phyloP scores from a whole-genome alignment of 2,113 vertebrate species.

The Eolophus roseicapilla region DNA sequence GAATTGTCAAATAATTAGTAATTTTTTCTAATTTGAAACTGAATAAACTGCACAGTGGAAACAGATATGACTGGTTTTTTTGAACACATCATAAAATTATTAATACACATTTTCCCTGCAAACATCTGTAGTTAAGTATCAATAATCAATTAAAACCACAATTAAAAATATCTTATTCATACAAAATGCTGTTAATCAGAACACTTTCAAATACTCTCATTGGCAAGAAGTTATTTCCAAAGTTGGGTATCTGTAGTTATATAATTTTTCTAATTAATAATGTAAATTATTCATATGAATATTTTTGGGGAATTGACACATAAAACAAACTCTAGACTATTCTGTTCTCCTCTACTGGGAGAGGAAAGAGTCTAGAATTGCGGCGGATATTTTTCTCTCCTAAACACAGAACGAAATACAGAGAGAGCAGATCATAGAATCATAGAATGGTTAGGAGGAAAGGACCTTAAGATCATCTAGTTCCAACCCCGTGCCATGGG shows the following conservation, averaged over 20 bases:
- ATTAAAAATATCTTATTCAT: neutral
- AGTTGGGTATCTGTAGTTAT: neutral
- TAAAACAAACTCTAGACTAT: neutral
- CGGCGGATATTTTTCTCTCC: neutral
- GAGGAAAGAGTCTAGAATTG: neutral
- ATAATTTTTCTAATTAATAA: neutral
- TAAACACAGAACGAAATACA: neutral
- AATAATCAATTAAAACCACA: neutral
- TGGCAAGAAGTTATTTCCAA: neutral
- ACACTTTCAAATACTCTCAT: neutral
- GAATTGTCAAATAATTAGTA: conserved; percentile 29
- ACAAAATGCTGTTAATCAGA: neutral
- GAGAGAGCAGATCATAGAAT: neutral
- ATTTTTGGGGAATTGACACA: neutral
- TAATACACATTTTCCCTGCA: neutral
- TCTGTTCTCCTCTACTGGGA: neutral
- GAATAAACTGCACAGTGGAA: conserved; percentile 58
- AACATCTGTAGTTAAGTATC: neutral
- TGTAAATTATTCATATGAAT: neutral
- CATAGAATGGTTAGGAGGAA: neutral
- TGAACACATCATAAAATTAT: neutral
- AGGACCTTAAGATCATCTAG: neutral
- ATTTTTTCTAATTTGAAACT: conserved; percentile 47
- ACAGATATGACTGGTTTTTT: neutral
- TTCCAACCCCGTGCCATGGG: neutral